phyloP scores from a whole-genome alignment of 2,797 vertebrate genomes.

The Scomberomorus guttatus region DNA sequence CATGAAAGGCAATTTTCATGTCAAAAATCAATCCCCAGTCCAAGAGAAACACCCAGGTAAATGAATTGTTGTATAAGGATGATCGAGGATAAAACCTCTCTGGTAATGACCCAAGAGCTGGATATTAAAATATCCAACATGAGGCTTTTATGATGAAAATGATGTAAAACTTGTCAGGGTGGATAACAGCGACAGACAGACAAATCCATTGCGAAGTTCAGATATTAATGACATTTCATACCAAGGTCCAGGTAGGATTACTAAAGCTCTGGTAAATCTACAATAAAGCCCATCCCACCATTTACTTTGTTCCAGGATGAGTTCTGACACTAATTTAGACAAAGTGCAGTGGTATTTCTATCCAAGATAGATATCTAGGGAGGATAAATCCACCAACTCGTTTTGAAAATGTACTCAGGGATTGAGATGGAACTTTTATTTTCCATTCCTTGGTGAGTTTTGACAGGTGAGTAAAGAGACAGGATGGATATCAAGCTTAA shows the following conservation, averaged over 20 bases:
- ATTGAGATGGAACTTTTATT: slow-evolving; percentile 9
- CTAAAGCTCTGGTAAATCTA: slow-evolving; percentile 16
- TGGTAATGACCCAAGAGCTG: not conserved
- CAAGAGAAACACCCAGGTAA: slow-evolving; percentile 9
- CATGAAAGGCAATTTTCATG: not conserved
- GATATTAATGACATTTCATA: slow-evolving; percentile 4
- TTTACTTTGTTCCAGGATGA: slow-evolving; percentile 20
- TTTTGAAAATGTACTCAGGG: slow-evolving; percentile 12
- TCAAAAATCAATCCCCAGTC: slow-evolving; percentile 6
- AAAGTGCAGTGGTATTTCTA: slow-evolving; percentile 10
- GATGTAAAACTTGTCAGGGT: not conserved
- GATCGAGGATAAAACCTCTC: not conserved
- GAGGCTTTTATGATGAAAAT: slow-evolving; percentile 9
- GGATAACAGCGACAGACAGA: not conserved
- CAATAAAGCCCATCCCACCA: slow-evolving; percentile 4
- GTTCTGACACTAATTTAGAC: slow-evolving; percentile 26
- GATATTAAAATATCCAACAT: not conserved
- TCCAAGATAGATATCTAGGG: slow-evolving; percentile 42
- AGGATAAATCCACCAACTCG: slow-evolving; percentile 23
- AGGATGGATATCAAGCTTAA: slow-evolving; percentile 6
- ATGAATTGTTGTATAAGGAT: not conserved
- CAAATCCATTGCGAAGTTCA: not conserved
- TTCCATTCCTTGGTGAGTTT: slow-evolving; percentile 8
- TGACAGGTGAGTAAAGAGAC: slow-evolving; percentile 28
- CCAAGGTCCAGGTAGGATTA: slow-evolving; percentile 18